Evolutionary conservation across 2,797 vertebrate genomes (phyloP).

Genomic region (Darevskia mixta): DNA sequence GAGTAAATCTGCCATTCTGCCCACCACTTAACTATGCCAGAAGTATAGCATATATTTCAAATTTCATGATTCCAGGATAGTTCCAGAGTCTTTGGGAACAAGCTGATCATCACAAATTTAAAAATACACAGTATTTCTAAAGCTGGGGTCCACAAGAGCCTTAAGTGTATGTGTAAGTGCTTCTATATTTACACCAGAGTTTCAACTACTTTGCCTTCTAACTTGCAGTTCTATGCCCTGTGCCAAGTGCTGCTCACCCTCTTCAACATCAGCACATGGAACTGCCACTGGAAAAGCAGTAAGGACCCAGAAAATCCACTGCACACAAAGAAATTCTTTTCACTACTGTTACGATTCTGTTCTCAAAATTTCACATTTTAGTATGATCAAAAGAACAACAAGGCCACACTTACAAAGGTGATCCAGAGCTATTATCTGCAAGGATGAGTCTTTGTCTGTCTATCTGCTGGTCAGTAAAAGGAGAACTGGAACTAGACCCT

Average conservation of each 20-base stretch:
- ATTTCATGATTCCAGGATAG: too few species aligned
- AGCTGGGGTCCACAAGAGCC: neutral
- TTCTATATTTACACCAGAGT: neutral
- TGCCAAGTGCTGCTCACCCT: neutral
- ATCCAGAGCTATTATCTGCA: slow-evolving; percentile 83
- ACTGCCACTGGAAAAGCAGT: neutral
- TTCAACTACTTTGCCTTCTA: neutral
- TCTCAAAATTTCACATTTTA: neutral
- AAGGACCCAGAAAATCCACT: neutral
- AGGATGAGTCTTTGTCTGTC: slow-evolving; percentile 87
- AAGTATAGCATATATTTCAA: neutral
- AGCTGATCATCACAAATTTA: neutral
- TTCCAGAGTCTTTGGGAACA: too few species aligned
- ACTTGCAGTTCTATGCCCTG: neutral
- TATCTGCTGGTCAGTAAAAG: slow-evolving; percentile 90
- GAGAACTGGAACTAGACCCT: slow-evolving; percentile 93
- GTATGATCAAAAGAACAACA: neutral
- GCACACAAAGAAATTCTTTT: neutral
- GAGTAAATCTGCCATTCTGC: neutral
- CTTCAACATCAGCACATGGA: neutral
- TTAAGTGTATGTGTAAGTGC: neutral
- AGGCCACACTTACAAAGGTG: slow-evolving; percentile 89
- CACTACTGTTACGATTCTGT: neutral
- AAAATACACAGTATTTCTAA: neutral
- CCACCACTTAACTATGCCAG: neutral